Base-by-base conservation (phyloP, 2,797 vertebrate genomes). In the Crocodylus rhombifer region DNA sequence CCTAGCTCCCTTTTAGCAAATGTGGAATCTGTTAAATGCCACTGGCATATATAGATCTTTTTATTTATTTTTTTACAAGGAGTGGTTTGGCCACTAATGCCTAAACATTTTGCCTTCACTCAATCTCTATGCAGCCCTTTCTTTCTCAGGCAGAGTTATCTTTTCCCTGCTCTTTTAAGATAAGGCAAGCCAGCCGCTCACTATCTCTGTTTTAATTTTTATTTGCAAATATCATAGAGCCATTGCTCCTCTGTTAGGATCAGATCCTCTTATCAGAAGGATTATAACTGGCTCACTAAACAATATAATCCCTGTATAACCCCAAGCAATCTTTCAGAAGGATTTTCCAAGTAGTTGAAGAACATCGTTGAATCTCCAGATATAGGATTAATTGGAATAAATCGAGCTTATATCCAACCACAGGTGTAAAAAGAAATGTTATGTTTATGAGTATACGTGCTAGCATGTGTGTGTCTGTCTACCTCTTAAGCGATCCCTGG, bases 241-340 rank as follows among this genome's bases (percentile, higher is more conserved):
- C 73, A 15, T 3, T 25, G 62, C 61, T 20, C 89, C 84, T 93
- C 62, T 0, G 2, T 81, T 77, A 6, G 9, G 93, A 94, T 94
- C 89, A 92, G 91, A 86, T 67, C 5, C 88, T 87, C 92, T 96
- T 96, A 97, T 95, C 95, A 6, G 26, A 36, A 60, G 94, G 95
- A 96, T 96, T 96, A 96, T 85, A 95, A 92, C 89, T 76, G 86
- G 77, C 94, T 97, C 92, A 56, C 94, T 92, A 93, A 96, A 92
- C 92, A 81, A 51, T 69, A 77, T 96, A 94, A 96, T 96, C 94
- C 91, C 89, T 69, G 3, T n/a, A 11, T 82, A 91, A 92, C 94
- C 88, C 92, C 82, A 78, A 84, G 95, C 92, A 69, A 23, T 93
- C 91, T 91, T 94, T 20, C 10, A 20, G 82, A 90, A 95, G 93